Evolutionary conservation across 2,113 vertebrate species (phyloP).

Genomic region (Pteropus alecto): DNA sequence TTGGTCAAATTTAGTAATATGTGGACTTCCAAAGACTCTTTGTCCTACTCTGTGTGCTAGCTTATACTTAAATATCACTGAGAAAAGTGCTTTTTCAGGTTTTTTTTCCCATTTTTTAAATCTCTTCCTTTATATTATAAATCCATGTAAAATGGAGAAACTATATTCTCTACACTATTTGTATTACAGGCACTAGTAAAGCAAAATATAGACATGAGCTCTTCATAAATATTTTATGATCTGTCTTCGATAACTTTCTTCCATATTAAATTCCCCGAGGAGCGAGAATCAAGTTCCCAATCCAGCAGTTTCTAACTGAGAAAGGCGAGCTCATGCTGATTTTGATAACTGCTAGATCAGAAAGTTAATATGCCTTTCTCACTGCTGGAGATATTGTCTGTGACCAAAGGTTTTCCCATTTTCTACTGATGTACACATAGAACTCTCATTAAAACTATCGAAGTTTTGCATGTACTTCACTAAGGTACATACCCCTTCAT

Average conservation of each 20-base stretch:
- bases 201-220: slow-evolving; percentile 11
- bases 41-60: background rate
- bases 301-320: slow-evolving; percentile 28
- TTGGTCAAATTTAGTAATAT: background rate
- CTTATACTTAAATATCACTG: background rate
- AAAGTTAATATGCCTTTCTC: slow-evolving; percentile 53
- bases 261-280: slow-evolving; percentile 23
- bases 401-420: slow-evolving; percentile 61
- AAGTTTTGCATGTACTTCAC: slow-evolving; percentile 47
- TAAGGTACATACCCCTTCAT: slow-evolving; percentile 46
- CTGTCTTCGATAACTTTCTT: slow-evolving; percentile 21
- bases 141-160: background rate
- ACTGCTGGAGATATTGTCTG: slow-evolving; percentile 53
- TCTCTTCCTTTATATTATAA: background rate
- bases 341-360: slow-evolving; percentile 66
- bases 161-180: background rate
- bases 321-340: slow-evolving; percentile 52
- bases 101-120: background rate
- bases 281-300: background rate
- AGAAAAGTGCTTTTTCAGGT: background rate
- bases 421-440: slow-evolving; percentile 22
- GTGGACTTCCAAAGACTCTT: background rate
- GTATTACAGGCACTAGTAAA: background rate
- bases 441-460: slow-evolving; percentile 65
- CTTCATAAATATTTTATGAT: slow-evolving; percentile 68